Base-by-base conservation (phyloP, 2,797 vertebrate genomes). In the Octomys mimax region DNA sequence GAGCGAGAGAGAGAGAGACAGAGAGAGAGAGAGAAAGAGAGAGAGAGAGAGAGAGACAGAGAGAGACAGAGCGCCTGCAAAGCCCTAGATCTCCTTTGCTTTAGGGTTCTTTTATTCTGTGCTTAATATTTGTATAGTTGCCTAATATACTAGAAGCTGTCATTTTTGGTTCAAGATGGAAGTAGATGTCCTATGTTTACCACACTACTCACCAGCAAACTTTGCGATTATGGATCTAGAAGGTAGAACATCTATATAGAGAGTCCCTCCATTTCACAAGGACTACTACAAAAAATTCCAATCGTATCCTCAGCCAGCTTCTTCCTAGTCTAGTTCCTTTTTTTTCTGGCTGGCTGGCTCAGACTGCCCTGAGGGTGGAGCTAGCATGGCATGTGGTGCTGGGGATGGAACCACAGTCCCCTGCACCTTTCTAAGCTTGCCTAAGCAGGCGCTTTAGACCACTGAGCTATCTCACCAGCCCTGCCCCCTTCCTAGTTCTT, bases 81-180 rank as follows among this genome's bases (percentile, higher is more conserved):
- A 81, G 54, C 80, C 61, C 52, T 92, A n/a, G 19, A 59, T 64
- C 11, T 18, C 52, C 59, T 94, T 94, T 96, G 52, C 80, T 89
- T 96, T 89, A 70, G 75, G 39, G 49, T 92, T 92, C 81, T 82
- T 46, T 89, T 54, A 5, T 5, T 89, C 21, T 77, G 36, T 89
- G 36, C 42, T 52, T 95, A 52, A 28, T 78, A 39, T 93, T 78
- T 73, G 2, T 70, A 77, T 75, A 62, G 33, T 33, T 91, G 26
- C 39, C 49, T 77, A 85, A 75, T 91, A 75, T 78, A 57, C 62
- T 36, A 81, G 49, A 89, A 62, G 18, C 28, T 89, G 10, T 89
- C n/a, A 14, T 70, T 85, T 89, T 73, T 75, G 13, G 28, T 93
- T 68, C 28, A 24, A 68, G 94, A 79, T 92, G 70, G 33, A 95